Evolutionary conservation across 2,888 invertebrate species (phyloP), one percentile per base, ranked within the genome.

Genomic region (Notocelia uddmanniana): DNA sequence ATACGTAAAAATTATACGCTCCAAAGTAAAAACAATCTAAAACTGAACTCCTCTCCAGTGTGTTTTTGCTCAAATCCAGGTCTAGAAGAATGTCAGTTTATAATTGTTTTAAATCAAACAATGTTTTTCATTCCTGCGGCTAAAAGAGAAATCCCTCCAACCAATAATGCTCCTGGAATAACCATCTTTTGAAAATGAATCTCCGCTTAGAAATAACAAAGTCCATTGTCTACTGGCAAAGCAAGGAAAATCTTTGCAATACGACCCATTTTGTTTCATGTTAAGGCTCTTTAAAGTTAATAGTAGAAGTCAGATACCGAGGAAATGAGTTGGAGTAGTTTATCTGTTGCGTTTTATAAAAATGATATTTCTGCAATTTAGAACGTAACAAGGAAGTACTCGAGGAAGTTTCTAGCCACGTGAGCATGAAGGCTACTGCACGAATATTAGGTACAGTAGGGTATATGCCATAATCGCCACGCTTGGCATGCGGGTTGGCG

Each of bases 201-300:
- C 34, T 50, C 50, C 3, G 13, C 15, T 8, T 31, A 13, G 26
- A 8, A 31, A 41, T 1, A 66, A 52, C 15, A 60, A 13, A 52
- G 21, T 52, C 3, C 21, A 50, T 41, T 52, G 5, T 68, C 26
- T 23, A 23, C 50, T 52, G 13, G 37, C 21, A 15, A 54, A 34
- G n/a, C 23, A 68, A 18, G 19, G 52, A 8, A 13, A 45, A 37
- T 54, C 34, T 50, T 50, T 54, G 68, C 26, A 69, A 69, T 62
- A 62, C 41, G 15, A 68, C 18, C 60, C 31, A 54, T 41, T 54
- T 37, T 45, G 41, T 59, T 54, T 60, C 68, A 54, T n/a, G 19
- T 52, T 64, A 54, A 64, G 64, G 21, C 52, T 54, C 64, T 64
- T 64, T 54, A 64, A 37, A 64, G 37, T 64, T 64, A 68, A 68